Evolutionary conservation across 2,888 invertebrate species (phyloP), one percentile per base, ranked within the genome.

Genomic region (Hedya salicella): DNA sequence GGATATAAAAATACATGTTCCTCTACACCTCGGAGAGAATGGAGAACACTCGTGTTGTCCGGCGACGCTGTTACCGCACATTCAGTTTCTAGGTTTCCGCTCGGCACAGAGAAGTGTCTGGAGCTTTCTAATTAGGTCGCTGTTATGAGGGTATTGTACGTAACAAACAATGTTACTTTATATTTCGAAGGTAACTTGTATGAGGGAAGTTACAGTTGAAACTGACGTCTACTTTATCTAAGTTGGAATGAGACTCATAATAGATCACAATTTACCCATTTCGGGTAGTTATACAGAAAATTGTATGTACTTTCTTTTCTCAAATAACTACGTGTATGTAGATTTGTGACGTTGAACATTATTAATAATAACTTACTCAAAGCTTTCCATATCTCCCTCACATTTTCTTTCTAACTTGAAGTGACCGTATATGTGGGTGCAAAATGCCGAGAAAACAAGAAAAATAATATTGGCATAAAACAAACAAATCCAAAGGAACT

Each of bases 91-190:
- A 60, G 52, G 59, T 60, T 65, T 66, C 72, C 71, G 68, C 70
- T 67, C 67, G 61, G 48, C 71, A 54, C 52, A 65, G 63, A 60
- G 66, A 69, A 74, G 70, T 71, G 72, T 54, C 69, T 70, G 65
- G 66, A 59, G 59, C 52, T 59, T 62, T 68, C 68, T 77, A 78
- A 77, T 78, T 76, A 70, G 76, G 75, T 71, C 77, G 77, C 72
- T 75, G 78, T 70, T 69, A 63, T 68, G 69, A 68, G 62, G 49
- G 25, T 64, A 57, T 62, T 62, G 66, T 66, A 48, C 48, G 44
- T 59, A 59, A 13, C 52, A 9, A 44, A 59, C 59, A 59, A 36
- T 30, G 46, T 30, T 14, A 64, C 42, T 57, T 36, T 21, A 42
- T 39, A 17, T 25, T 36, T 49, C n/a, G 54, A 21, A 40, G 3